phyloP scores from a whole-genome alignment of 2,113 vertebrate species.

The Hydrochoerus hydrochaeris region DNA sequence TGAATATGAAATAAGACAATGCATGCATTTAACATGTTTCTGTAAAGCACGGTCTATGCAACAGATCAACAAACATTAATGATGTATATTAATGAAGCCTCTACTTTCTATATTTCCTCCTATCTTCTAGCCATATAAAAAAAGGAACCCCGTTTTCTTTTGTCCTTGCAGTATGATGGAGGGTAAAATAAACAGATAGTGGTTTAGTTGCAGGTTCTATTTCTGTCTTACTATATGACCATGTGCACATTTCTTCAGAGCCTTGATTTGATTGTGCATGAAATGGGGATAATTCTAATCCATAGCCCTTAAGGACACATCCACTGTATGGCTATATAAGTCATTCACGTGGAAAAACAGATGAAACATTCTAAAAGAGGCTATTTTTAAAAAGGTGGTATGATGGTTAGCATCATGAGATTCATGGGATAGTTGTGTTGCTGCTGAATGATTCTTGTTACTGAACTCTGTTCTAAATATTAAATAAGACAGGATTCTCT shows the following conservation, averaged over 20 bases:
- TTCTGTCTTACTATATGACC: background rate
- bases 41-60: background rate
- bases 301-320: background rate
- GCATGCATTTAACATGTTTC: background rate
- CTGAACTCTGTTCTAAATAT: too few species aligned
- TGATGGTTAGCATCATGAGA: background rate
- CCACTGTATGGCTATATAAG: background rate
- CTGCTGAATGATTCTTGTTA: background rate
- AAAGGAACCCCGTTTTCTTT: background rate
- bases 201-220: background rate
- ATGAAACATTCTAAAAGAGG: background rate
- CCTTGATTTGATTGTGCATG: background rate
- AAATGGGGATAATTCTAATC: background rate
- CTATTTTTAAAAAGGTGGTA: background rate
- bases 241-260: background rate
- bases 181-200: background rate
- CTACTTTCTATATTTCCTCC: background rate
- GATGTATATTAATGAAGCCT: background rate
- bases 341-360: background rate
- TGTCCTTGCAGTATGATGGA: background rate
- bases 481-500: too few species aligned
- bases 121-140: background rate
- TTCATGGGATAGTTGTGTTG: background rate
- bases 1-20: conserved; percentile 8
- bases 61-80: background rate